Conservation (phyloP, 2,113 vertebrate species). For the Phalacrocorax carbo region DNA sequence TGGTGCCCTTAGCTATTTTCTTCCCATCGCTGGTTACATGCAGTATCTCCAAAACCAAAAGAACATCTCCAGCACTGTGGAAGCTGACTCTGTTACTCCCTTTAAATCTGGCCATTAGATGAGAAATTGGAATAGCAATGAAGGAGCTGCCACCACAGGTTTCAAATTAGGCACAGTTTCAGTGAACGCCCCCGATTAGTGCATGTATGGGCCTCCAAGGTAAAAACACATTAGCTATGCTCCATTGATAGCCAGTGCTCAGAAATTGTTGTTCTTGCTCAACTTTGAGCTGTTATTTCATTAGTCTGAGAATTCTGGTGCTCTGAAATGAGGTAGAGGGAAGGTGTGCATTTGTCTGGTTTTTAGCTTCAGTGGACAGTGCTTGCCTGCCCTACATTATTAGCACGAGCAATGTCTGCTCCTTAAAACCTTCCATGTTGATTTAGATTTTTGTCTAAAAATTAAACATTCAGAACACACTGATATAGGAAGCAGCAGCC, state of each 20-base stretch:
- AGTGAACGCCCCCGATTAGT: background rate
- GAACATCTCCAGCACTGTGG: background rate
- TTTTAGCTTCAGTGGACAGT: background rate
- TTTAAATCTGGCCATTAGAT: background rate
- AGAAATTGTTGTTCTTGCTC: background rate
- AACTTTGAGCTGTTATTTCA: background rate
- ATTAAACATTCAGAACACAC: background rate
- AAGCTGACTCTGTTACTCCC: background rate
- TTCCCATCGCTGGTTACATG: background rate
- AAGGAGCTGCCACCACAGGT: background rate
- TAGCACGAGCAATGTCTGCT: background rate
- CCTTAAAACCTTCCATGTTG: background rate
- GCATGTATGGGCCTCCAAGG: background rate
- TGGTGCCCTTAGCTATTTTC: background rate
- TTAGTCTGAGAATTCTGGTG: background rate
- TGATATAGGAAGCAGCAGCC: background rate
- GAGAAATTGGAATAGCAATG: background rate
- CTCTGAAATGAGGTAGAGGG: background rate
- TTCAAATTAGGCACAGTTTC: background rate
- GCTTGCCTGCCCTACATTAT: background rate
- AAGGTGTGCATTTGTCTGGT: background rate
- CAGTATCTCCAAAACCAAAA: background rate
- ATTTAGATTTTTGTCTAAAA: background rate
- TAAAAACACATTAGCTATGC: conserved; percentile 4
- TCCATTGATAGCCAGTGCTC: background rate